Conservation (phyloP, 2,888 invertebrate species). For the Empis livida region DNA sequence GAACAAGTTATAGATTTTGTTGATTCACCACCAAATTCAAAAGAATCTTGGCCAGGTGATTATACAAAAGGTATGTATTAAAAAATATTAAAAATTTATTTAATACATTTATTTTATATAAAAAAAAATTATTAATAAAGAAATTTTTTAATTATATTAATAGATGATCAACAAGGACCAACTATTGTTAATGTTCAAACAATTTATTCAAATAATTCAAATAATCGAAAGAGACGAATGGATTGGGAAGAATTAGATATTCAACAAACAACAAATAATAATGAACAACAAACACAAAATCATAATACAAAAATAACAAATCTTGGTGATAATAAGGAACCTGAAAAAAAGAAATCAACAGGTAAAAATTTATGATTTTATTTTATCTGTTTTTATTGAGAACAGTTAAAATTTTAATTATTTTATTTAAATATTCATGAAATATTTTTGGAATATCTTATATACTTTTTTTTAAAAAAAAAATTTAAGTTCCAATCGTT, state of each 20-base stretch:
- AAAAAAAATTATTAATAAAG: background rate
- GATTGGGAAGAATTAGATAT: slow-evolving; percentile 37
- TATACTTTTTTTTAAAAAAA: too few relatives aligned
- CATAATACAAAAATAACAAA: slow-evolving; percentile 12
- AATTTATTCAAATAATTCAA: slow-evolving; percentile 26
- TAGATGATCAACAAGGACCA: slow-evolving; percentile 23
- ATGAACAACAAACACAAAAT: background rate
- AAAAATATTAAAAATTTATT: background rate
- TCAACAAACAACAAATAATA: slow-evolving; percentile 17
- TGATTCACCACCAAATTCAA: slow-evolving; percentile 36
- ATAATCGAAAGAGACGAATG: slow-evolving; percentile 37
- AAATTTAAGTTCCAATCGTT: too few relatives aligned
- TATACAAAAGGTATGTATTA: slow-evolving; percentile 16
- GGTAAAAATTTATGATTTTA: slow-evolving; percentile 3
- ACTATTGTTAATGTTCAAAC: slow-evolving; percentile 34
- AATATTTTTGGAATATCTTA: too few relatives aligned
- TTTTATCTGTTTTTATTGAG: too few relatives aligned
- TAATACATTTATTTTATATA: too few relatives aligned
- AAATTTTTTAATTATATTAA: background rate
- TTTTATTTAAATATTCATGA: too few relatives aligned
- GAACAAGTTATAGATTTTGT: slow-evolving; percentile 36
- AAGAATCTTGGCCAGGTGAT: slow-evolving; percentile 36
- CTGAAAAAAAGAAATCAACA: slow-evolving; percentile 11
- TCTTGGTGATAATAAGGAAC: slow-evolving; percentile 9
- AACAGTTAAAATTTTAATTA: too few relatives aligned